A percentile compares a stretch with the other conserved stretches of the same genome.
Conservation (phyloP, 2,797 vertebrate genomes). For the Natrix natrix region DNA sequence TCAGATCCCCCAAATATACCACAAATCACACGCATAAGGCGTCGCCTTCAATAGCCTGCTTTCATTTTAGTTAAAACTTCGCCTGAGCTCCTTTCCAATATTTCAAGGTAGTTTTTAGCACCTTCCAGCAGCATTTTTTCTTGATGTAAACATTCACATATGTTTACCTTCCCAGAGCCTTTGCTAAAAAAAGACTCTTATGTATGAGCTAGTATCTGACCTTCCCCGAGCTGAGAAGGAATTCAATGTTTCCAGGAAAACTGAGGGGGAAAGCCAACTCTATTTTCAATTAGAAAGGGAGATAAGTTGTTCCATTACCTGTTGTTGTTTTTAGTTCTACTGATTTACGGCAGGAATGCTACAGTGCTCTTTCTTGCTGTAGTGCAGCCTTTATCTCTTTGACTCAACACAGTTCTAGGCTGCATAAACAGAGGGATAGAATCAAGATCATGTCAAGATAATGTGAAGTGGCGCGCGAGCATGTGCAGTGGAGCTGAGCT, state of each 20-base stretch:
- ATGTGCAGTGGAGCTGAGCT: no score
- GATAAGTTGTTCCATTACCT: background rate
- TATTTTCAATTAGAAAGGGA: slow-evolving; percentile 1
- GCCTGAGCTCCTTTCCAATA: slow-evolving; percentile 42
- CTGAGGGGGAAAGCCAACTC: background rate
- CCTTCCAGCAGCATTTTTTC: slow-evolving; percentile 52
- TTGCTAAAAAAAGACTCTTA: slow-evolving; percentile 44
- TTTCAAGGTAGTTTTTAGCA: slow-evolving; percentile 38
- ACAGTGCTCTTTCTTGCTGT: background rate
- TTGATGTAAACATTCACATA: slow-evolving; percentile 37
- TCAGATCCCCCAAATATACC: slow-evolving; percentile 45
- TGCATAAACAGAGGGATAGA: no score
- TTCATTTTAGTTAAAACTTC: slow-evolving; percentile 54
- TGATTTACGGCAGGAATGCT: background rate
- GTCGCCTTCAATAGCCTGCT: slow-evolving; percentile 45
- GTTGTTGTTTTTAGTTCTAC: background rate
- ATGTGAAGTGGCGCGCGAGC: no score
- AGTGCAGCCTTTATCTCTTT: background rate
- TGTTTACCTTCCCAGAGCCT: slow-evolving; percentile 55
- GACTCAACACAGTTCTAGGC: no score
- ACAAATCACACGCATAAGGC: slow-evolving; percentile 53
- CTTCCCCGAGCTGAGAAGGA: background rate
- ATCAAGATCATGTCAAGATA: no score
- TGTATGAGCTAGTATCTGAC: slow-evolving; percentile 29
- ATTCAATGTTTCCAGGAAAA: background rate